Evolutionary conservation across 2,113 vertebrate species (phyloP).

Genomic region (Chloroceryle aenea): DNA sequence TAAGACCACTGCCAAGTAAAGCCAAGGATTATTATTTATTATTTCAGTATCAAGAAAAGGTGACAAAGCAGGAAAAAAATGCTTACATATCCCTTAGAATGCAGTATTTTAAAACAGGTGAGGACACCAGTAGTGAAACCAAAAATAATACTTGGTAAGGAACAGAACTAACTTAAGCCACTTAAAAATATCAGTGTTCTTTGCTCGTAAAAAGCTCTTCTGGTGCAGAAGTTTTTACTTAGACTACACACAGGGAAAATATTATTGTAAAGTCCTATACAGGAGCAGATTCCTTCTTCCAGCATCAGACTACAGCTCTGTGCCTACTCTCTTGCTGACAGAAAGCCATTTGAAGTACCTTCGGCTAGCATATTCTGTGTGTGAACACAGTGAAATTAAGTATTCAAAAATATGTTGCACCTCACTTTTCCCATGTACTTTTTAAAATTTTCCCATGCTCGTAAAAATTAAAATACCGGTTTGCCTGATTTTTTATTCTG

Average conservation of each 20-base stretch:
- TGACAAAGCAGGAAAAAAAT: conserved; percentile 15
- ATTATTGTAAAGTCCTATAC: neutral
- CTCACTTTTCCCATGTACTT: conserved; percentile 8
- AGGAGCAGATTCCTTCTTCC: neutral
- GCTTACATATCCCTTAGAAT: neutral
- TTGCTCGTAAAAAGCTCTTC: neutral
- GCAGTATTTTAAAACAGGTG: neutral
- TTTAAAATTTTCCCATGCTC: neutral
- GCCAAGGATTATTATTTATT: conserved; percentile 4
- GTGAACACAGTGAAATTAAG: neutral
- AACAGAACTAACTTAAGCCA: neutral
- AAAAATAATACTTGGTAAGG: conserved; percentile 7
- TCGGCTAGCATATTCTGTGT: neutral
- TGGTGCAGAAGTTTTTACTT: neutral
- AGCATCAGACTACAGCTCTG: neutral
- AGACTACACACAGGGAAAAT: neutral
- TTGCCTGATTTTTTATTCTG: neutral
- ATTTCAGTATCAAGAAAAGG: conserved; percentile 17
- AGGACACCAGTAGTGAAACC: neutral
- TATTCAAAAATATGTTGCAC: neutral
- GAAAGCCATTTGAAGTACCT: neutral
- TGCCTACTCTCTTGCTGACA: neutral
- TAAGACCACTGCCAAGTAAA: conserved; percentile 31
- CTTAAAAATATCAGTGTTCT: neutral
- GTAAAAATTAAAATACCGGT: conserved; percentile 23